Evolutionary conservation across 2,113 vertebrate species (phyloP).

Genomic region (Chelonoidis abingdonii): DNA sequence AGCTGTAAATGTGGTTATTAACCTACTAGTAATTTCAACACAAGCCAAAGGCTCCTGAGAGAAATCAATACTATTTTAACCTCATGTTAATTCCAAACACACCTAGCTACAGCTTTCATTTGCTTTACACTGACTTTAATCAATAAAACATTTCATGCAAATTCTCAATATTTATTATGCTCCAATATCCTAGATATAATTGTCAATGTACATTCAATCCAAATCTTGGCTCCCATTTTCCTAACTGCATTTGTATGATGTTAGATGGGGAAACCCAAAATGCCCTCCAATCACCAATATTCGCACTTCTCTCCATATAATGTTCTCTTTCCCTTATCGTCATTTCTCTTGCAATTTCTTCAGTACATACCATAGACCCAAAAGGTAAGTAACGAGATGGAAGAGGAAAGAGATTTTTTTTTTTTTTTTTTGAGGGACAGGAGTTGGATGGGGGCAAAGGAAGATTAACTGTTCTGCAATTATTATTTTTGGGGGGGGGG

Average conservation of each 20-base stretch:
- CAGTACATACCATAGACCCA: fast-evolving
- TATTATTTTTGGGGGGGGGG: neutral
- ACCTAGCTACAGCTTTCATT: neutral
- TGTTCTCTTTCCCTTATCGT: neutral
- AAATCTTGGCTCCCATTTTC: neutral
- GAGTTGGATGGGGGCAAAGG: neutral
- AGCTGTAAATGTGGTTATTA: neutral
- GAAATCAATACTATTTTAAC: neutral
- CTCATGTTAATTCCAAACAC: neutral
- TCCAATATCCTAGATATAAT: fast-evolving
- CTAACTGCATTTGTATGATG: fast-evolving
- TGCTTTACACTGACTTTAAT: fast-evolving
- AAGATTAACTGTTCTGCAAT: neutral
- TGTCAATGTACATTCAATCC: neutral
- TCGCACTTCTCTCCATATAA: fast-evolving
- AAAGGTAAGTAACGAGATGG: neutral
- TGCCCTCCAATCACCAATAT: fast-evolving
- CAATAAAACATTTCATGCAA: neutral
- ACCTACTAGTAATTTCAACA: neutral
- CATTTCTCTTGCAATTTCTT: neutral
- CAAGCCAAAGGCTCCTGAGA: neutral
- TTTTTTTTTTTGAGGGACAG: neutral
- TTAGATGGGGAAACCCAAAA: fast-evolving
- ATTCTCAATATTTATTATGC: neutral
- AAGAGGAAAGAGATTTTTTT: neutral